A percentile compares a stretch with the other conserved stretches of the same genome.
Evolutionary conservation across 2,113 vertebrate species (phyloP).

Genomic region (Tragelaphus buxtoni): DNA sequence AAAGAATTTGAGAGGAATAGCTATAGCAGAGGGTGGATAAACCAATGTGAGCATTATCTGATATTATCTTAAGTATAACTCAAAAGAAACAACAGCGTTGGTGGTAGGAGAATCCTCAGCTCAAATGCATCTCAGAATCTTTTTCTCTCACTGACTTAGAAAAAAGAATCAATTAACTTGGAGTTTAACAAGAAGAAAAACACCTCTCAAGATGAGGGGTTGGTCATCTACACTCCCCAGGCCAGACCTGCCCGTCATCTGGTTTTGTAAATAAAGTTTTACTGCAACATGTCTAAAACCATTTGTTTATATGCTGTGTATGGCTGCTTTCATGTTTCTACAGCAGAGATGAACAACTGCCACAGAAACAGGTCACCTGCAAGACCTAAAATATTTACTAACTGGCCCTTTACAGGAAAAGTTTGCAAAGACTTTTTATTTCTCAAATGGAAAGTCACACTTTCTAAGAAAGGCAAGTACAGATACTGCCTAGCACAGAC

Average conservation of each 20-base stretch:
- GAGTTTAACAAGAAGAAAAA: conserved; percentile 25
- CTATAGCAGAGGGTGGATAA: neutral
- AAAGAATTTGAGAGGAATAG: neutral
- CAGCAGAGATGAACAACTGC: neutral
- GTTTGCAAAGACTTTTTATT: conserved; percentile 2
- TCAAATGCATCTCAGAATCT: neutral
- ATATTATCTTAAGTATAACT: neutral
- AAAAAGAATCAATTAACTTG: neutral
- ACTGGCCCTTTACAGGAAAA: neutral
- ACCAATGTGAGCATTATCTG: neutral
- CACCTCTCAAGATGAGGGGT: neutral
- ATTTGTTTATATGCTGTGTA: neutral
- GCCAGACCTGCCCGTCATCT: neutral
- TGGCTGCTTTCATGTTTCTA: neutral
- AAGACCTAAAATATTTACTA: neutral
- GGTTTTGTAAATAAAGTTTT: neutral
- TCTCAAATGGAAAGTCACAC: conserved; percentile 5
- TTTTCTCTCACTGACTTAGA: neutral
- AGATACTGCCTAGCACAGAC: neutral
- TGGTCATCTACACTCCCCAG: neutral
- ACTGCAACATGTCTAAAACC: neutral
- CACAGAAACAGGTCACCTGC: neutral
- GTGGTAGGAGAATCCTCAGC: neutral
- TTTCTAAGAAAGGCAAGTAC: neutral
- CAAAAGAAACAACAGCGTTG: neutral